Percentiles rank a stretch among this genome's conserved stretches.
Conservation (phyloP, 1,140 invertebrate genomes). For the Drosophila subobscura region DNA sequence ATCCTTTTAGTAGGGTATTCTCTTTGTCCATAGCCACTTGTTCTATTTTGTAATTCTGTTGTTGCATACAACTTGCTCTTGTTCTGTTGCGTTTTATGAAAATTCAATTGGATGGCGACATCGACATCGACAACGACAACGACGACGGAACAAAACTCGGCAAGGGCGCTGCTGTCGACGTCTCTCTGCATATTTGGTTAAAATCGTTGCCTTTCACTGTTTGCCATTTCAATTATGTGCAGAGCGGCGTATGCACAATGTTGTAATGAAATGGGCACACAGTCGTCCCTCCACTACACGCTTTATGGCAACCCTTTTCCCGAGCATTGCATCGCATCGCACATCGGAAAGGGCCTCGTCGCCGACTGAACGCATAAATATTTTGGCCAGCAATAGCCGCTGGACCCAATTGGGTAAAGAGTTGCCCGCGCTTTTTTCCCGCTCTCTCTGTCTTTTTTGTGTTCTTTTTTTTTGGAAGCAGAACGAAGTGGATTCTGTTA, state of each 20-base stretch:
- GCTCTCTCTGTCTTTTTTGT: slow-evolving; percentile 24
- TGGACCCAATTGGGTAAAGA: slow-evolving; percentile 43
- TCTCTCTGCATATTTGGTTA: slow-evolving; percentile 73
- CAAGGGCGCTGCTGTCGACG: slow-evolving; percentile 5
- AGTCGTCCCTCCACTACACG: slow-evolving; percentile 5
- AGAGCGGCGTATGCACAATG: slow-evolving; percentile 80
- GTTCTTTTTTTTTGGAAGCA: slow-evolving; percentile 12
- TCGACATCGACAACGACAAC: slow-evolving; percentile 42
- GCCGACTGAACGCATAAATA: slow-evolving; percentile 39
- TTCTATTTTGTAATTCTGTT: slow-evolving; percentile 25
- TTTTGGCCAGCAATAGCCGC: slow-evolving; percentile 43
- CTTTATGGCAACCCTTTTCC: neutral
- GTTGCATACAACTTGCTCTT: slow-evolving; percentile 35
- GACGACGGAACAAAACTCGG: slow-evolving; percentile 48
- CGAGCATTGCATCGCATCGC: neutral
- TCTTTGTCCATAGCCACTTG: too few species aligned
- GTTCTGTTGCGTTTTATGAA: slow-evolving; percentile 69
- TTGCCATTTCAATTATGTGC: slow-evolving; percentile 82
- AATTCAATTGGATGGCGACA: slow-evolving; percentile 70
- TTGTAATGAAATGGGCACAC: slow-evolving; percentile 78
- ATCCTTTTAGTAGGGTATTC: too few species aligned
- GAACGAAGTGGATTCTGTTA: slow-evolving; percentile 69
- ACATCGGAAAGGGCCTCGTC: too few species aligned
- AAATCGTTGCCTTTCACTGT: slow-evolving; percentile 81
- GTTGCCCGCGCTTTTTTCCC: slow-evolving; percentile 15